These are phyloP conservation scores for Paralichthys olivaceus DNA, from an alignment of 2,113 vertebrate genomes.

Conservation along the genomic window DNA sequence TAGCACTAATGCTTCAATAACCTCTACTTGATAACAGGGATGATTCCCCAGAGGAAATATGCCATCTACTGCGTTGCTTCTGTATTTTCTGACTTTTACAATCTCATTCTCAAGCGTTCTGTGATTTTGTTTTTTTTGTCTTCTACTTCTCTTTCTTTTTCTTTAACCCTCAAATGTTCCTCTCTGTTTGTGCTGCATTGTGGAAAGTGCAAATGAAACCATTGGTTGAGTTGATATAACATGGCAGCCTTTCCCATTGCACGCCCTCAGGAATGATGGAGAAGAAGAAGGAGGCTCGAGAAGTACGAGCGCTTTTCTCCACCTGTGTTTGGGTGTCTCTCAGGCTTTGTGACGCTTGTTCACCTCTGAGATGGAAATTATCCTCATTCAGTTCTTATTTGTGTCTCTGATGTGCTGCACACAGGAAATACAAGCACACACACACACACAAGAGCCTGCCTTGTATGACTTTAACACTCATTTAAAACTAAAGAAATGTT, in stretches of 20 bases:
- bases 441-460: not conserved
- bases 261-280: slow-evolving; percentile 11
- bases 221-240: slow-evolving; percentile 57
- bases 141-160: slow-evolving; percentile 2
- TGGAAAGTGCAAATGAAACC: slow-evolving; percentile 61
- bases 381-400: slow-evolving; percentile 50
- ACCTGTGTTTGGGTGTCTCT: slow-evolving; percentile 25
- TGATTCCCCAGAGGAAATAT: slow-evolving; percentile 46
- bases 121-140: slow-evolving; percentile 9
- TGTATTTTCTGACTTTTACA: slow-evolving; percentile 49
- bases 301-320: slow-evolving; percentile 28
- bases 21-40: slow-evolving; percentile 72
- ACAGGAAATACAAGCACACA: not conserved
- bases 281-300: slow-evolving; percentile 2
- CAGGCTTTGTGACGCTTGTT: slow-evolving; percentile 32
- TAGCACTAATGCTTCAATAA: slow-evolving; percentile 67
- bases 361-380: slow-evolving; percentile 38
- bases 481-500: slow-evolving; percentile 11
- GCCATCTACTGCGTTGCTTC: slow-evolving; percentile 22
- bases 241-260: slow-evolving; percentile 44
- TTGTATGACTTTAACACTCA: not conserved
- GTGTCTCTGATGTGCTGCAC: slow-evolving; percentile 32
- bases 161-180: slow-evolving; percentile 21
- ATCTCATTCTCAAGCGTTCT: slow-evolving; percentile 30
- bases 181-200: slow-evolving; percentile 45